Evolutionary conservation across 2,888 invertebrate species (phyloP), one percentile per base, ranked within the genome.

Genomic region (Zygothrica quintamaculata): DNA sequence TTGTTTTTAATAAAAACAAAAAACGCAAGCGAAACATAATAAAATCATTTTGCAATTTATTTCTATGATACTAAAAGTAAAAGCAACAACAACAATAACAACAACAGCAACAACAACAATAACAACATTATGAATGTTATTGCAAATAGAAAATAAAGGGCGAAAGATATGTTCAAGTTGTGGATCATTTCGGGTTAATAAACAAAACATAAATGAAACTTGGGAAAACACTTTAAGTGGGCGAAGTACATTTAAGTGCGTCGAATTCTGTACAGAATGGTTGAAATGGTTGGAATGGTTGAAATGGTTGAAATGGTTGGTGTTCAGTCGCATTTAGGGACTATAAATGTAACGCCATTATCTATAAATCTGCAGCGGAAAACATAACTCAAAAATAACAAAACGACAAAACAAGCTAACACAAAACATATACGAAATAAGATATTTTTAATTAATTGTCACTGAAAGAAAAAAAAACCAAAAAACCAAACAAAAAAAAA

Each of bases 381-480:
- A 87, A 85, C 71, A 88, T 88, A 88, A 86, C 81, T 88, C 81
- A 88, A 88, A 88, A 79, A 86, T 76, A 67, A 51, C 15, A 53
- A 34, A 47, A 57, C 34, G 44, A 58, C 31, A 52, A 58, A 61
- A 76, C 57, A 57, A 52, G 37, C 71, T 37, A 58, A 62, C 57
- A 69, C 47, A 73, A 48, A 65, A 73, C 64, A 76, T 62, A 84
- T 74, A 82, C 72, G 87, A 87, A 85, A 87, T 81, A 77, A 84
- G 84, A 84, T 84, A 81, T 87, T 84, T 84, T 85, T 71, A 87
- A 87, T 84, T 87, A 84, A 84, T 85, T 84, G 87, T 74, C 75
- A 68, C 62, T 39, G 67, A 57, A 61, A 52, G 42, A 53, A 47
- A 39, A 9, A 46, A 25, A 11, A 37, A 36, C n/a, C 39, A 16